Percentiles rank a stretch among this genome's conserved stretches.
These are phyloP conservation scores for Danio tinwini DNA, from an alignment of 2,797 vertebrate genomes.

Conservation along the genomic window DNA sequence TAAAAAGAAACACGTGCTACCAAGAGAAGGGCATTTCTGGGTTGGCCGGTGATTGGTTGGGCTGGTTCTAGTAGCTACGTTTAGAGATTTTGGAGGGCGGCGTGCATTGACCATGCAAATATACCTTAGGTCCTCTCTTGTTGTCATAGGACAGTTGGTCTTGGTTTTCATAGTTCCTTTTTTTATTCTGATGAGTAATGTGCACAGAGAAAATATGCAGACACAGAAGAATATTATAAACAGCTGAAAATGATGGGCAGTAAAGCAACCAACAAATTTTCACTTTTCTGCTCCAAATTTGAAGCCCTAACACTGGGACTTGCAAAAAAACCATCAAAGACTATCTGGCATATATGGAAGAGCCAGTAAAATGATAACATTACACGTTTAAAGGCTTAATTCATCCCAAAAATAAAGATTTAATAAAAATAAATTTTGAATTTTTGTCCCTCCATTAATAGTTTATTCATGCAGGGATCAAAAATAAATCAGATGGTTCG, in stretches of 20 bases:
- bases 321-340: conserved; percentile 88
- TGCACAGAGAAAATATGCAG: conserved; percentile 99
- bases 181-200: conserved; percentile 99
- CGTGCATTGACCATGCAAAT: conserved; percentile 99
- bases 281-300: conserved; percentile 94
- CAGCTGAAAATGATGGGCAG: conserved; percentile 99
- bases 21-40: conserved; percentile 85
- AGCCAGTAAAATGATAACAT: background rate
- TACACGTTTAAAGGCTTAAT: background rate
- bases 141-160: conserved; percentile 99
- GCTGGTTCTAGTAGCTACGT: conserved; percentile 88
- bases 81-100: conserved; percentile 99
- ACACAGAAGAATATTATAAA: conserved; percentile 99
- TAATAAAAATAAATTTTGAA: too few relatives aligned
- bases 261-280: conserved; percentile 99
- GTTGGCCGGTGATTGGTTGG: conserved; percentile 85
- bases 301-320: conserved; percentile 91
- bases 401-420: too few relatives aligned
- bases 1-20: conserved; percentile 88
- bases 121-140: conserved; percentile 99
- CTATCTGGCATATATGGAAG: conserved; percentile 5
- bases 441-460: background rate
- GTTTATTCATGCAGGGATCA: background rate
- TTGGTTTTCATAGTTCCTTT: conserved; percentile 99
- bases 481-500: too few relatives aligned